Conservation (phyloP, 2,113 vertebrate species). For the Apus apus region DNA sequence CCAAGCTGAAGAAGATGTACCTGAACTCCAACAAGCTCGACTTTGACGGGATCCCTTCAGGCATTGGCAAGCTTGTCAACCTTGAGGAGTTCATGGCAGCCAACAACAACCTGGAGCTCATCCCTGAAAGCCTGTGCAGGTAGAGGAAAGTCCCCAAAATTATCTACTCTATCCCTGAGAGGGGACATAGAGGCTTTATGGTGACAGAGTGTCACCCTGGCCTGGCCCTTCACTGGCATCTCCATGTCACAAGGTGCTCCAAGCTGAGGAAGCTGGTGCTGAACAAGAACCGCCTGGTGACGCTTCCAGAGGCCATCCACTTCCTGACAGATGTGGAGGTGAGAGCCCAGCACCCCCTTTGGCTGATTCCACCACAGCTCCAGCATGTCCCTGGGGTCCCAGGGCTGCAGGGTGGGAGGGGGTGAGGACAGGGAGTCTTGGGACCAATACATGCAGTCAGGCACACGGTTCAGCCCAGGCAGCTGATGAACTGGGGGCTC, state of each 20-base stretch:
- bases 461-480: neutral
- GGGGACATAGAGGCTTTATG: fast-evolving
- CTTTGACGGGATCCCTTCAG: conserved; percentile 94
- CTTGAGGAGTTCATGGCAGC: conserved; percentile 97
- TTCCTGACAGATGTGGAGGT: conserved; percentile 92
- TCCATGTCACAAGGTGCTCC: conserved; percentile 80
- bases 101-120: conserved; percentile 96
- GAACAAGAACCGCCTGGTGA: conserved; percentile 96
- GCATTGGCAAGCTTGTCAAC: conserved; percentile 89
- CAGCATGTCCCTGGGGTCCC: neutral
- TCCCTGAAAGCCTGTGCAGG: conserved; percentile 97
- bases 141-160: neutral
- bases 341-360: neutral
- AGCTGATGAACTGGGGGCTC: fast-evolving
- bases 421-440: neutral
- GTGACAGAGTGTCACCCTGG: neutral
- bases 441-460: neutral
- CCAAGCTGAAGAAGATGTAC: conserved; percentile 95
- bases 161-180: neutral
- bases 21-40: conserved; percentile 97
- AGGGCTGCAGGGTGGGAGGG: neutral
- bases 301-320: conserved; percentile 92
- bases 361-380: neutral
- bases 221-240: neutral
- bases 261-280: conserved; percentile 94